A percentile compares a stretch with the other conserved stretches of the same genome.
Conservation (phyloP, 2,113 vertebrate species). For the Lonchura striata region DNA sequence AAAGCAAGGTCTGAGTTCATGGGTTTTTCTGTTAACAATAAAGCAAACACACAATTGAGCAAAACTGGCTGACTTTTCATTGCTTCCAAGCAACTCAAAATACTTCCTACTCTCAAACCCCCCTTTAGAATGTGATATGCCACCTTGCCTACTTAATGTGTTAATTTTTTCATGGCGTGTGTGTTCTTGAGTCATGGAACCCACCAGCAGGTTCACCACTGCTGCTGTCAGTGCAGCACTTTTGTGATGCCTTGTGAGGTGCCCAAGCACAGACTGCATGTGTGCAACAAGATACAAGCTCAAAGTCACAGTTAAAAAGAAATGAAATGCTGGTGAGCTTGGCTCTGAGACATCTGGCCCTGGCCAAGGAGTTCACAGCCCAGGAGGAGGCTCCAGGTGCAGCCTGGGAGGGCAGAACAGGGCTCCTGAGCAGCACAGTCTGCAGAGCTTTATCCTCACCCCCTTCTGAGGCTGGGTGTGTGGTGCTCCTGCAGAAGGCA, state of each 20-base stretch:
- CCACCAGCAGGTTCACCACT: neutral
- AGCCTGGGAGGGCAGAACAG: neutral
- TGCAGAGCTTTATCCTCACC: neutral
- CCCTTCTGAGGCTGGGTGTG: rapidly evolving
- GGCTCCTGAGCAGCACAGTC: neutral
- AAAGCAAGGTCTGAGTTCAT: neutral
- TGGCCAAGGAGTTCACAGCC: neutral
- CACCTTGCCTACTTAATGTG: neutral
- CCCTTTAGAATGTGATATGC: neutral
- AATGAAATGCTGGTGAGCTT: neutral
- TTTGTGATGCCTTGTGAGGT: neutral
- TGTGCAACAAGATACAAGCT: rapidly evolving
- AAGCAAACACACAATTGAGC: neutral
- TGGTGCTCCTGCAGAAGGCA: neutral
- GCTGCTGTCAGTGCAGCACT: neutral
- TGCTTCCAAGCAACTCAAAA: neutral
- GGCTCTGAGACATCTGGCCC: neutral
- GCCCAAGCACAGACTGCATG: neutral
- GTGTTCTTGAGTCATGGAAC: neutral
- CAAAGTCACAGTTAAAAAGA: neutral
- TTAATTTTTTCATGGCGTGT: neutral
- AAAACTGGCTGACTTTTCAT: neutral
- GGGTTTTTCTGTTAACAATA: neutral
- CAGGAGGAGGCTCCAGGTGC: neutral
- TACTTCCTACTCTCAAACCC: neutral